Evolutionary conservation across 2,888 invertebrate genomes (phyloP), one percentile per base, ranked within the genome.

Genomic region (Mythimna pallens): DNA sequence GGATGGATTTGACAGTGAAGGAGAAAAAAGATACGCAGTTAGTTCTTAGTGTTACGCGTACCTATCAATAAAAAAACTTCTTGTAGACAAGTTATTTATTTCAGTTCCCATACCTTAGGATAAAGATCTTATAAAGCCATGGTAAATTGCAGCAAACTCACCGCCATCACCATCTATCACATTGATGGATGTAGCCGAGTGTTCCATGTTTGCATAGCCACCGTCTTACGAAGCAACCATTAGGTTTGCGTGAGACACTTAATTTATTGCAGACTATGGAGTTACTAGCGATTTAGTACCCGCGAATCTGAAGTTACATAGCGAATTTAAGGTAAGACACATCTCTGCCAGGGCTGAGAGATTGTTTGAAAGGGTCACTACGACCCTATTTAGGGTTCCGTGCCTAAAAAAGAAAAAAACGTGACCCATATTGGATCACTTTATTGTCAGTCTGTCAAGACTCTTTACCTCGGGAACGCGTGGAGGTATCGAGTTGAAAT

Each of bases 121-220:
- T 59, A 58, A 58, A 52, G 58, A 73, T 75, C 73, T 67, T 12
- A n/a, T 43, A 67, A 36, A 52, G 25, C 34, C 34, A 59, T 50
- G 57, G 58, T 52, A 59, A 67, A 59, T 59, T 54, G 59, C 75
- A 73, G 34, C 67, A 12, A 43, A 22, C n/a, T 4, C 43, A 43
- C 12, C 6, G 7, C 17, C 50, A 34, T n/a, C 25, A 52, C 34
- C 25, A 59, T 75, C 59, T 36, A 59, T 75, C 73, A 74, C 75
- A 75, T 47, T 74, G 73, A 74, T 74, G 52, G 20, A 74, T 74
- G 52, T 8, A 36, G 9, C 34, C 40, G 17, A n/a, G 43, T 34
- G 68, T 59, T 54, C 58, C 52, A 22, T 75, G 52, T 59, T 54
- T 25, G 52, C 58, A 4, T 25, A 43, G 22, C 3, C 58, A 43